Evolutionary conservation across 2,888 invertebrate species (phyloP).

Genomic region (Cephalotes varians): DNA sequence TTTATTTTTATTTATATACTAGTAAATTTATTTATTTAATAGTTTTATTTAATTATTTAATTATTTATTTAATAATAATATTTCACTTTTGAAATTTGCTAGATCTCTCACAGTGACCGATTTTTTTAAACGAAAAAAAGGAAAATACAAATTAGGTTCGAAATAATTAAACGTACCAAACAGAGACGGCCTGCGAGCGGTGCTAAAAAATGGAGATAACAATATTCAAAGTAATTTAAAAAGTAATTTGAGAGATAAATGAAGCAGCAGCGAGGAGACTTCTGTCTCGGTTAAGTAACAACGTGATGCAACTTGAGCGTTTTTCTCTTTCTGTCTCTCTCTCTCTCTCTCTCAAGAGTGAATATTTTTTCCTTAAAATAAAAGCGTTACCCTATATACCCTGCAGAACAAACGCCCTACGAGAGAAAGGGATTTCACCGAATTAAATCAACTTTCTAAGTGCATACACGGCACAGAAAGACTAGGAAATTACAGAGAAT

Average conservation of each 20-base stretch:
- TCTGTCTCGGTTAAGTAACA: slow-evolving; percentile 1
- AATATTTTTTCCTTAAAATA: background rate
- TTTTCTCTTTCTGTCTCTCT: background rate
- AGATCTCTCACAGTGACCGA: too few relatives aligned
- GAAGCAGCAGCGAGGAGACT: background rate
- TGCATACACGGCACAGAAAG: background rate
- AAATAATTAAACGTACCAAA: background rate
- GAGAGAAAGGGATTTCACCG: slow-evolving; percentile 1
- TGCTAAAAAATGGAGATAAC: background rate
- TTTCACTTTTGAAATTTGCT: background rate
- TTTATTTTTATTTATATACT: too few relatives aligned
- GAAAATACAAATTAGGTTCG: background rate
- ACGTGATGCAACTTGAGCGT: slow-evolving; percentile 35
- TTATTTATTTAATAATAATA: background rate
- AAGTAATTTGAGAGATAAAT: slow-evolving; percentile 31
- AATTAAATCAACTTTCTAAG: slow-evolving; percentile 26
- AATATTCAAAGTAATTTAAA: slow-evolving; percentile 30
- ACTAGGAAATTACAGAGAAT: background rate
- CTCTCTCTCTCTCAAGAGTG: background rate
- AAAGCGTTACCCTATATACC: background rate
- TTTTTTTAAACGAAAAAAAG: too few relatives aligned
- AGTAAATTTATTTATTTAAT: too few relatives aligned
- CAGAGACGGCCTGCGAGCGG: background rate
- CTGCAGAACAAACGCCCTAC: background rate
- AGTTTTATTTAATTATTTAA: too few relatives aligned